These are phyloP conservation scores for Cinara cedri DNA, from an alignment of 2,888 invertebrate genomes.

Conservation along the genomic window DNA sequence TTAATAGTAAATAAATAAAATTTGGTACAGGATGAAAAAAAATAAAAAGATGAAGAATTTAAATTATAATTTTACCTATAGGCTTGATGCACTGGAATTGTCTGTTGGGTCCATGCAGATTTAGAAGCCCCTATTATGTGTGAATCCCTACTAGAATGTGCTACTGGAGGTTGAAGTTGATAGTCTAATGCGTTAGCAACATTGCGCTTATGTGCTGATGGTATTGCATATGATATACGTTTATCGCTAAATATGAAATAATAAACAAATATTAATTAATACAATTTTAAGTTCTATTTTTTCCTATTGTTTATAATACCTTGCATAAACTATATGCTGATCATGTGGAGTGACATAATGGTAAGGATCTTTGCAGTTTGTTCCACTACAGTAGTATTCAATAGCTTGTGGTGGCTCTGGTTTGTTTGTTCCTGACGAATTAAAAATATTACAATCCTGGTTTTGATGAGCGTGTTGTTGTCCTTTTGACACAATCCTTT, in stretches of 20 bases:
- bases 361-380: conserved; percentile 61
- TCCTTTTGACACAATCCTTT: conserved; percentile 84
- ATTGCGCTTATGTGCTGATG: conserved; percentile 63
- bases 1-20: too few species aligned
- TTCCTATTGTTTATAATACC: conserved; percentile 58
- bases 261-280: not conserved
- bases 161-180: conserved; percentile 61
- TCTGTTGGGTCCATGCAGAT: conserved; percentile 63
- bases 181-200: conserved; percentile 60
- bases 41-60: too few species aligned
- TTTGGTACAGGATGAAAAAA: too few species aligned
- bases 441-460: conserved; percentile 60
- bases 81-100: conserved; percentile 65
- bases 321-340: conserved; percentile 65
- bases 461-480: conserved; percentile 74
- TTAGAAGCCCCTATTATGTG: conserved; percentile 68
- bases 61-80: conserved; percentile 63
- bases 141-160: conserved; percentile 64
- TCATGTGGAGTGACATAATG: conserved; percentile 62
- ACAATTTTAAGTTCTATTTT: not conserved
- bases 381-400: conserved; percentile 61
- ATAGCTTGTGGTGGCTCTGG: conserved; percentile 67
- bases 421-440: conserved; percentile 65
- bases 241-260: conserved; percentile 64
- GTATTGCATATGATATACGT: conserved; percentile 69